phyloP scores from a whole-genome alignment of 2,888 invertebrate species.

The Blomia tropicalis region DNA sequence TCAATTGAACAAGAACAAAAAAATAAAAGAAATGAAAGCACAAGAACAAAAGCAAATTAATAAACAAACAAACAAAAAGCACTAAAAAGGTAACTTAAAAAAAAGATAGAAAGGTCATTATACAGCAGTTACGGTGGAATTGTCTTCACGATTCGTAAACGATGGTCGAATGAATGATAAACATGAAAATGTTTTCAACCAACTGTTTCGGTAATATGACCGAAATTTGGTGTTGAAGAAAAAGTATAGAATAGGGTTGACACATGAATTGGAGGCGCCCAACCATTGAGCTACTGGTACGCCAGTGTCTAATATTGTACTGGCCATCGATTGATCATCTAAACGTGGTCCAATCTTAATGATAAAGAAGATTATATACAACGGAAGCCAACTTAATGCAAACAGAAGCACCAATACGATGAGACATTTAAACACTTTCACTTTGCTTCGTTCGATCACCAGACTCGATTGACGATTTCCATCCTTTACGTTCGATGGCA shows the following conservation, averaged over 20 bases:
- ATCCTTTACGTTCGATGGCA: slow-evolving; percentile 28
- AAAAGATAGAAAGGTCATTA: no score
- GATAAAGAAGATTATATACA: slow-evolving; percentile 34
- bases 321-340: slow-evolving; percentile 26
- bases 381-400: slow-evolving; percentile 37
- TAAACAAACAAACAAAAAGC: no score
- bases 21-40: no score
- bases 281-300: slow-evolving; percentile 67
- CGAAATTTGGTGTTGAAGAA: slow-evolving; percentile 88
- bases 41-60: no score
- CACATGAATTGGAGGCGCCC: slow-evolving; percentile 82
- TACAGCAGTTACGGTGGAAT: slow-evolving; percentile 16
- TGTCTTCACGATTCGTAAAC: not conserved
- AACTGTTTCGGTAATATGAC: slow-evolving; percentile 17
- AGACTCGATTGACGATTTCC: slow-evolving; percentile 26
- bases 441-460: slow-evolving; percentile 30
- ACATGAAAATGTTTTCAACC: slow-evolving; percentile 19
- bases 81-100: no score
- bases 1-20: no score
- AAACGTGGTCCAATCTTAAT: slow-evolving; percentile 31
- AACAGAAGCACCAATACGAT: slow-evolving; percentile 36
- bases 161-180: not conserved
- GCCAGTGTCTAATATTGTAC: slow-evolving; percentile 36
- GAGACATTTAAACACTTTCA: slow-evolving; percentile 35
- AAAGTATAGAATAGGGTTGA: slow-evolving; percentile 81